Evolutionary conservation across 64 coral and sea anemone genomes (phyloP), one percentile per base, ranked within the genome.

Genomic region (Hydrozoanthus tunicans): DNA sequence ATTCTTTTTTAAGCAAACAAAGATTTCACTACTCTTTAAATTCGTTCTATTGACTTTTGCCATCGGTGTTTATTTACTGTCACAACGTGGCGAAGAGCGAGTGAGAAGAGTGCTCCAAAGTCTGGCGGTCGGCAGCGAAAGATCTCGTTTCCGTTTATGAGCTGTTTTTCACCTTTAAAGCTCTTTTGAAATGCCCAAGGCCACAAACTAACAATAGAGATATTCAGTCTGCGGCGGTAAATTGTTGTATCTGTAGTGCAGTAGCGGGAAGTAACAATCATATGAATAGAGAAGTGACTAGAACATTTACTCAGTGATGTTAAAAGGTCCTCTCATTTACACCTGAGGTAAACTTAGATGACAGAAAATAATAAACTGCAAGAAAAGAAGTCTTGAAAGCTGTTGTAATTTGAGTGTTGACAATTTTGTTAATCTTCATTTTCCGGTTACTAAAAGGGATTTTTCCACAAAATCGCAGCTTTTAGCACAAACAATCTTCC

Each of bases 351-450:
- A 64, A 82, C 80, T 3, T 9, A 53, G 59, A 82, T 63, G 80
- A 82, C 80, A 82, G 80, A 82, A 65, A 65, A 82, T 14, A 82
- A 53, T 13, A 82, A 43, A 82, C 26, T 2, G 5, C 0, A 63
- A 15, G 27, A 11, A 53, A 65, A 57, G 53, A 55, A 7, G 60
- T 43, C 11, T 53, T 53, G 13, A 65, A 14, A 52, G 60, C 12
- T 7, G 60, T 15, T 53, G 51, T 25, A 65, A 7, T 6, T 65
- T 9, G 60, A 65, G 60, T 82, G 80, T 82, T 82, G 80, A 82
- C 80, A 65, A 10, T 82, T 82, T 27, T 32, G 2, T 64, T 80
- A 80, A 80, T 80, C 78, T 17, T 55, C 55, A 20, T 80, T 79
- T 27, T 32, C 78, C 78, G 57, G 78, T 8, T 58, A 75, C 25